Evolutionary conservation across 2,888 invertebrate genomes (phyloP).

Genomic region (Hyposoter dolosus): DNA sequence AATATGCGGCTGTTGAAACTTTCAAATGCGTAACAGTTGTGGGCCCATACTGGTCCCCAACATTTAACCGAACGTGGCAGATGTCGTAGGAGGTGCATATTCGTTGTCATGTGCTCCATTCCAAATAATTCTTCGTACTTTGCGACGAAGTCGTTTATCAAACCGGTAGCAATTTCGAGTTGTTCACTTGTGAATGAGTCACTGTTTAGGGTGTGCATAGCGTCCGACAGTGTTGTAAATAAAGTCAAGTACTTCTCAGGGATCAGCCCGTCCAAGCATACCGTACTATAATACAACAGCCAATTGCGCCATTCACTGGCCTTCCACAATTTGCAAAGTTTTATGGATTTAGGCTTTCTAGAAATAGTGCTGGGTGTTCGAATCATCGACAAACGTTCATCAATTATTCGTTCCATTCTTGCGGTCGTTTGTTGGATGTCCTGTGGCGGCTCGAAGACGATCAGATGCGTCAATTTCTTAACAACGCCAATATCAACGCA

Average conservation of each 20-base stretch:
- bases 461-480: constrained; percentile 22
- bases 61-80: constrained; percentile 45
- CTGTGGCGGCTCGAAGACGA: not conserved
- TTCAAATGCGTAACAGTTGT: constrained; percentile 50
- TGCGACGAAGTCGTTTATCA: constrained; percentile 41
- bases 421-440: not conserved
- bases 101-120: constrained; percentile 45
- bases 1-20: constrained; percentile 51
- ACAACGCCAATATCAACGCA: constrained; percentile 44
- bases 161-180: constrained; percentile 25
- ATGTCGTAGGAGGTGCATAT: constrained; percentile 54
- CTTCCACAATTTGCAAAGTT: constrained; percentile 40
- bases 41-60: constrained; percentile 57
- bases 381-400: constrained; percentile 33
- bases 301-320: constrained; percentile 60
- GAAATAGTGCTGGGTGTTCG: constrained; percentile 46
- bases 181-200: too few species aligned
- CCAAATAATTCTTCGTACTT: constrained; percentile 52
- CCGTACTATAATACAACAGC: constrained; percentile 39
- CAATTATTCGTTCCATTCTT: constrained; percentile 22
- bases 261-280: constrained; percentile 35
- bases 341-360: constrained; percentile 28
- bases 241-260: constrained; percentile 30
- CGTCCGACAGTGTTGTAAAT: constrained; percentile 33
- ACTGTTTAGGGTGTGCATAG: too few species aligned